These are phyloP conservation scores for Ostrea edulis DNA, from an alignment of 1,140 invertebrate species.

Conservation along the genomic window DNA sequence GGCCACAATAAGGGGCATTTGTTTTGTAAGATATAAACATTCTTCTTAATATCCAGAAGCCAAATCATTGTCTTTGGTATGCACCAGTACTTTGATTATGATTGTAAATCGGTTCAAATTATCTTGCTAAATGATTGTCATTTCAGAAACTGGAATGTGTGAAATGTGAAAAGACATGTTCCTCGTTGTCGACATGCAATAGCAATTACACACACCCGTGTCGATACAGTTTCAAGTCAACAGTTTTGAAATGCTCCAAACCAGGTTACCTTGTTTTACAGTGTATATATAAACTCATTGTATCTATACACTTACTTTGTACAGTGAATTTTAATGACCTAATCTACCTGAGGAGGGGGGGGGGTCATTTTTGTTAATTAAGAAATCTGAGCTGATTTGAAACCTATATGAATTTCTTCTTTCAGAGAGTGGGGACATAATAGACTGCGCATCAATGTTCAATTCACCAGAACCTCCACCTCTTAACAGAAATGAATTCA, in stretches of 20 bases:
- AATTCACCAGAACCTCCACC: not conserved
- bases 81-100: not conserved
- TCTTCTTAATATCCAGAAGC: not conserved
- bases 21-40: not conserved
- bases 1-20: not conserved
- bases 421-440: not conserved
- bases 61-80: not conserved
- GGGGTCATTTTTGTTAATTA: too few relatives aligned
- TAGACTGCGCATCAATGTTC: not conserved
- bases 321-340: not conserved
- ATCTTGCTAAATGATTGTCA: not conserved
- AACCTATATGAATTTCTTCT: not conserved
- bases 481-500: not conserved
- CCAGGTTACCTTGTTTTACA: not conserved
- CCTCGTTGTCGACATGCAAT: not conserved
- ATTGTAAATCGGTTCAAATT: not conserved
- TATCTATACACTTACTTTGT: not conserved
- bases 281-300: not conserved
- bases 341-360: not conserved
- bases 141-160: not conserved
- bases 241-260: not conserved
- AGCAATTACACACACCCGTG: not conserved
- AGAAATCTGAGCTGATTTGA: not conserved
- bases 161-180: not conserved
- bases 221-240: not conserved